Base-by-base conservation (phyloP, 35 echinoderm and acorn worm genomes). In the Heliocidaris tuberculata region DNA sequence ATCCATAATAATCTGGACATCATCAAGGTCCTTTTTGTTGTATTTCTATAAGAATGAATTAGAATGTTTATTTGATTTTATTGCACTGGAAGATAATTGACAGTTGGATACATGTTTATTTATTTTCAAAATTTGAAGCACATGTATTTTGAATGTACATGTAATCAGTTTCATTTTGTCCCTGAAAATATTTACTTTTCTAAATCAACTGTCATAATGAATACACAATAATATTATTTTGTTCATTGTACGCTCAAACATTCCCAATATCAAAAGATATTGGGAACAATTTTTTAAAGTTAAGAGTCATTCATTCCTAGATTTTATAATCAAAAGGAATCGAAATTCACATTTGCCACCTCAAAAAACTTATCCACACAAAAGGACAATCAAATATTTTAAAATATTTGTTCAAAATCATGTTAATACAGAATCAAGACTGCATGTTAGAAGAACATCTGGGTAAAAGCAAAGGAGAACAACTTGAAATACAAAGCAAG, bases 1-100 rank as follows among this genome's bases (percentile, higher is more conserved):
- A 30, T 52, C 94, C 94, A 98, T 95, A 47, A 98, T 90, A 7
- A 88, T 88, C 42, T 96, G 96, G 19, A 96, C 95, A 48, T 97
- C 96, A 24, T 97, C 95, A 15, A 96, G 54, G 59, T 96, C 94
- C 89, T 96, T 98, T 50, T 96, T 96, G 78, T 60, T 59, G 93
- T 95, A 94, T 92, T 98, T 95, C 90, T 95, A 85, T 50, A 48
- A 85, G 54, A 94, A 90, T 9, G 15, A 52, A 85, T 31, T 86
- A 7, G 27, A 17, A 78, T 27, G 6, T 78, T n/a, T 8, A n/a
- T 27, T 7, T 7, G 65, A 42, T 27, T n/a, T 78, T 56, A 56
- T 2, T 56, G 52, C 8, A 12, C n/a, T 78, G 65, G 27, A 78
- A 0, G 11, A 78, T 16, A 27, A 27, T 70, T 16, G 12, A 21